Evolutionary conservation across 2,797 vertebrate genomes (phyloP).

Genomic region (Propithecus deckenii): DNA sequence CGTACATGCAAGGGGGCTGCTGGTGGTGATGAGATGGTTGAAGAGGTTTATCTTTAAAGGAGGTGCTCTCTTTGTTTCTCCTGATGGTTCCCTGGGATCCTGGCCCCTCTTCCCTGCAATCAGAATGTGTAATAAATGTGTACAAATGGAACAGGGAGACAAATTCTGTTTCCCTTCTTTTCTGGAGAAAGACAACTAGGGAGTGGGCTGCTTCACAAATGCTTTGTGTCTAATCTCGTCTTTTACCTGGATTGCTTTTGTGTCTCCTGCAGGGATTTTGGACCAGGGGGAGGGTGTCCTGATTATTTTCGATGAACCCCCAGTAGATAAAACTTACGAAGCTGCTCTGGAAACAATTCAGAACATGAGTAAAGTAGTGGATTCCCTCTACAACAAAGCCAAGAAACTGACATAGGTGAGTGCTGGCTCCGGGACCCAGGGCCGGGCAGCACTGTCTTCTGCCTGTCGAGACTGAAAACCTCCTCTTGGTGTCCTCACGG

Average conservation of each 20-base stretch:
- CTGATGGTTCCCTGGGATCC: neutral
- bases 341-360: slow-evolving; percentile 96
- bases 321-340: slow-evolving; percentile 96
- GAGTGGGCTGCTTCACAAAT: neutral
- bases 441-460: slow-evolving; percentile 34
- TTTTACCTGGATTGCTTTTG: slow-evolving; percentile 44
- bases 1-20: neutral
- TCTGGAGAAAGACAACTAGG: slow-evolving; percentile 37
- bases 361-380: slow-evolving; percentile 99
- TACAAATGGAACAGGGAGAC: neutral
- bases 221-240: neutral
- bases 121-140: neutral
- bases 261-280: slow-evolving; percentile 90
- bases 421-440: slow-evolving; percentile 44
- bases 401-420: slow-evolving; percentile 98
- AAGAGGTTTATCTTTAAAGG: neutral
- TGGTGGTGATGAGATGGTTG: neutral
- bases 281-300: slow-evolving; percentile 97
- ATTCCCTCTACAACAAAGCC: slow-evolving; percentile 99
- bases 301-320: slow-evolving; percentile 95
- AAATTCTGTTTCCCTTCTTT: neutral
- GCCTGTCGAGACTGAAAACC: slow-evolving; percentile 52
- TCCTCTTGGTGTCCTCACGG: slow-evolving; percentile 16
- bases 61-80: neutral
- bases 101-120: neutral